Base-by-base conservation (phyloP, 1,140 invertebrate genomes). In the Drosophila triauraria region DNA sequence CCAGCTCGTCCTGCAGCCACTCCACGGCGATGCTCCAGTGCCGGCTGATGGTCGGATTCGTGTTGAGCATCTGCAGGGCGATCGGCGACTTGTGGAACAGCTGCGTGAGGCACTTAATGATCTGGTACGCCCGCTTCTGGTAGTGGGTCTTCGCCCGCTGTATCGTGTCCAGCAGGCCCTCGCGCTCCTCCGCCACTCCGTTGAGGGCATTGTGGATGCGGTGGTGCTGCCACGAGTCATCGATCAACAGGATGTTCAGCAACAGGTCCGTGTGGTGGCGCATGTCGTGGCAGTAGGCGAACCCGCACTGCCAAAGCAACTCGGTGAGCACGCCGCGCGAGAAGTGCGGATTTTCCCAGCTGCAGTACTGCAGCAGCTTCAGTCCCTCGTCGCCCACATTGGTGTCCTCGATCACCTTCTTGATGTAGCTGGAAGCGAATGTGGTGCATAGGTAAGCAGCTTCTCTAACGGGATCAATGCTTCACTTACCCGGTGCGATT, bases 271-370 rank as follows among this genome's bases (percentile, higher is more conserved):
- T 96, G 92, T 98, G 98, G 75, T 98, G 97, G 56, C 97, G 95
- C 75, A 99, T 94, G 91, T 99, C 98, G 92, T 99, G 98, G 42
- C 97, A 98, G 93, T 98, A 99, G 2, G 98, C 97, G 92, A 97
- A 99, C 1, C 97, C 97, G 91, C 99, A 97, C 90, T 98, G 97
- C 97, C 97, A 99, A 17, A 99, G 93, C 25, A 99, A 93, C 94
- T 99, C 98, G 46, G 96, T 96, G 7, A 99, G 94, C 30, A 98
- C 97, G 15, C 95, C 95, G 51, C 97, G 95, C 12, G 98, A 99
- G 92, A 99, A 98, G 69, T 97, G 96, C 17, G 97, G 97, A 94
- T 99, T 99, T 93, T 99, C 98, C 98, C 98, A 99, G 82, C 97
- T 98, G 91, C 98, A 97, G 93, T 97, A 99, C 93, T 99, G 97